phyloP scores from a whole-genome alignment of 2,797 vertebrate species.

The Lagodon rhomboides region DNA sequence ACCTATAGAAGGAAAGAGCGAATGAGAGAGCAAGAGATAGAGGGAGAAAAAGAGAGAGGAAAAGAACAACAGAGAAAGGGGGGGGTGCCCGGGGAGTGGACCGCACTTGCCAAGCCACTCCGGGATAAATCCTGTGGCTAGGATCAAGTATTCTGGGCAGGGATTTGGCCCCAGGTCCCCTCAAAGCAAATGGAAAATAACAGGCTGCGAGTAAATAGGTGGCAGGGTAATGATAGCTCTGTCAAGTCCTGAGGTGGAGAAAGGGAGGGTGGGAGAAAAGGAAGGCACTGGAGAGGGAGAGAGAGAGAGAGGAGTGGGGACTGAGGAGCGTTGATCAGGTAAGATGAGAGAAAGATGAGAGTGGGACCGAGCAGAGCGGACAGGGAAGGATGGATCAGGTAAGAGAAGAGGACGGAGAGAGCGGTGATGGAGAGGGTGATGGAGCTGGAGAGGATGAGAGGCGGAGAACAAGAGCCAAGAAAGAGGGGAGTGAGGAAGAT shows the following conservation, averaged over 20 bases:
- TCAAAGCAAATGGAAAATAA: constrained; percentile 82
- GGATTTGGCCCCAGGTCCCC: constrained; percentile 71
- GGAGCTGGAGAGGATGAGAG: background rate
- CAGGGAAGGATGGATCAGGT: constrained; percentile 1
- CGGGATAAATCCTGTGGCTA: constrained; percentile 73
- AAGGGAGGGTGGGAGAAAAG: constrained; percentile 43
- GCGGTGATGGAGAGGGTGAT: constrained; percentile 15
- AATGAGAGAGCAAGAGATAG: constrained; percentile 41
- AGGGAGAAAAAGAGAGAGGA: constrained; percentile 26
- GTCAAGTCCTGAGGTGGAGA: constrained; percentile 69
- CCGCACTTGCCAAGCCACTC: constrained; percentile 71
- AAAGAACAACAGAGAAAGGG: constrained; percentile 17
- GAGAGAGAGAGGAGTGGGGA: constrained; percentile 10
- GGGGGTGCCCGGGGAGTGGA: constrained; percentile 23
- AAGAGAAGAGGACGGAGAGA: constrained; percentile 19
- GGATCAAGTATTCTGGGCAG: constrained; percentile 76
- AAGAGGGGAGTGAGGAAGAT: constrained; percentile 11
- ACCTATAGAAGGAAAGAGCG: constrained; percentile 58
- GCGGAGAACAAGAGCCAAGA: constrained; percentile 18
- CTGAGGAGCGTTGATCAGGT: constrained; percentile 18
- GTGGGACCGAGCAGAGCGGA: constrained; percentile 17
- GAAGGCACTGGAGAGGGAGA: constrained; percentile 29
- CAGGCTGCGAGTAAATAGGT: constrained; percentile 79
- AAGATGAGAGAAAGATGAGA: constrained; percentile 35
- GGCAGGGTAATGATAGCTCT: constrained; percentile 79